A percentile compares a stretch with the other conserved stretches of the same genome.
These are phyloP conservation scores for Eupithecia pulchellata DNA, from an alignment of 2,888 invertebrate genomes.

Conservation along the genomic window DNA sequence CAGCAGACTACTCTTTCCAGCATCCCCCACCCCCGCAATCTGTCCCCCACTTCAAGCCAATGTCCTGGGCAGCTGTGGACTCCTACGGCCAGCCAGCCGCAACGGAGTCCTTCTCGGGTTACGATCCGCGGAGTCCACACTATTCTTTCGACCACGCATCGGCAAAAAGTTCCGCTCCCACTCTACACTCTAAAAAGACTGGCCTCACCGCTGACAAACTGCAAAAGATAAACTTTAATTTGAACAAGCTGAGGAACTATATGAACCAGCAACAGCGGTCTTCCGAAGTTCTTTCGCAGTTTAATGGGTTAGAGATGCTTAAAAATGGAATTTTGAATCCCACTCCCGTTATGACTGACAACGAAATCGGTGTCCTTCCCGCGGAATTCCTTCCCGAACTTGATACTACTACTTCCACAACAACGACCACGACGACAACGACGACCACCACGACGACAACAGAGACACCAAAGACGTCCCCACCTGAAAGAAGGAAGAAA, in stretches of 20 bases:
- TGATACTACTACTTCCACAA: constrained; percentile 54
- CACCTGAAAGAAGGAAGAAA: constrained; percentile 68
- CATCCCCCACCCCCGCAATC: constrained; percentile 71
- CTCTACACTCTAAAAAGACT: constrained; percentile 48
- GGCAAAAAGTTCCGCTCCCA: constrained; percentile 60
- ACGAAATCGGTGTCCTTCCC: constrained; percentile 76
- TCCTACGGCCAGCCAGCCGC: constrained; percentile 79
- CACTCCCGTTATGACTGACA: constrained; percentile 73
- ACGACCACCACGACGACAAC: constrained; percentile 57
- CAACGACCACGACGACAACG: constrained; percentile 57
- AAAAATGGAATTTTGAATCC: constrained; percentile 67
- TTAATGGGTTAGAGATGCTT: constrained; percentile 65
- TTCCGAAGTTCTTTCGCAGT: constrained; percentile 65
- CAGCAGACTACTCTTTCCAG: constrained; percentile 53
- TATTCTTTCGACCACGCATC: constrained; percentile 65
- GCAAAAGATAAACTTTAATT: constrained; percentile 73
- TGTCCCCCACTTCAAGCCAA: constrained; percentile 66
- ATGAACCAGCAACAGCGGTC: constrained; percentile 71
- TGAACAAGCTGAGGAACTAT: constrained; percentile 68
- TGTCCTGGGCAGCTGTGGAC: constrained; percentile 74
- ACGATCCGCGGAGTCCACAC: constrained; percentile 64
- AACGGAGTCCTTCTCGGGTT: constrained; percentile 66
- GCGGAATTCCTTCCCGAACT: constrained; percentile 68
- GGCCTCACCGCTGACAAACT: constrained; percentile 73
- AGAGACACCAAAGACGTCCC: constrained; percentile 57